Evolutionary conservation across 23 tunicate species (phyloP).

Genomic region (Aplidium turbinatum): DNA sequence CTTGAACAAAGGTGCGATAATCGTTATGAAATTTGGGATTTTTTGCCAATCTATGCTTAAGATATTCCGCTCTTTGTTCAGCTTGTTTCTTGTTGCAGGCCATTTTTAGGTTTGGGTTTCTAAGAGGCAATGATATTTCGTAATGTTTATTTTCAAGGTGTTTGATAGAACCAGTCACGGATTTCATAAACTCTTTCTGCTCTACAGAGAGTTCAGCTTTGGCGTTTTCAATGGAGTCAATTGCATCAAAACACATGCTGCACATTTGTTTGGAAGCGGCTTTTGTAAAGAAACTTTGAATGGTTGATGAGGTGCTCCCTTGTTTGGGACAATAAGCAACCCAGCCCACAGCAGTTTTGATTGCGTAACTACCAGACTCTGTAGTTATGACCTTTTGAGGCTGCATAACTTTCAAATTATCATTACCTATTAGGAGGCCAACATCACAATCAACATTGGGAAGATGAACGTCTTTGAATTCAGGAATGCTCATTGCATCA

Average conservation of each 20-base stretch:
- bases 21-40: constrained; percentile 17
- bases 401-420: constrained; percentile 20
- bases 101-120: constrained; percentile 8
- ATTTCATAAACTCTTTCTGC: constrained; percentile 22
- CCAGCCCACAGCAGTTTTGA: constrained; percentile 47
- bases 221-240: constrained; percentile 33
- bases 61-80: constrained; percentile 35
- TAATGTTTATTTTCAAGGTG: constrained; percentile 31
- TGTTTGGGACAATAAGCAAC: constrained; percentile 19
- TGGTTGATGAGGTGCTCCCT: background rate
- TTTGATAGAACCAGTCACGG: constrained; percentile 15
- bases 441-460: constrained; percentile 1
- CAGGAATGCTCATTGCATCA: constrained; percentile 9
- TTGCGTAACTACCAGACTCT: constrained; percentile 27
- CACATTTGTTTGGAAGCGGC: constrained; percentile 23
- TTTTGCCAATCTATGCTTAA: constrained; percentile 17
- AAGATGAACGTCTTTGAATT: constrained; percentile 27
- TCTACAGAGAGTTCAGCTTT: constrained; percentile 48
- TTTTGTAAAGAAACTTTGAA: background rate
- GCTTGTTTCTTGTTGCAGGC: constrained; percentile 42
- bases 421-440: constrained; percentile 29
- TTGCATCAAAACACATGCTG: constrained; percentile 21
- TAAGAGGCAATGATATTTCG: constrained; percentile 35
- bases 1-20: constrained; percentile 29
- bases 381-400: constrained; percentile 25